phyloP scores from a whole-genome alignment of 2,888 invertebrate genomes.

The Byasa hedistus region DNA sequence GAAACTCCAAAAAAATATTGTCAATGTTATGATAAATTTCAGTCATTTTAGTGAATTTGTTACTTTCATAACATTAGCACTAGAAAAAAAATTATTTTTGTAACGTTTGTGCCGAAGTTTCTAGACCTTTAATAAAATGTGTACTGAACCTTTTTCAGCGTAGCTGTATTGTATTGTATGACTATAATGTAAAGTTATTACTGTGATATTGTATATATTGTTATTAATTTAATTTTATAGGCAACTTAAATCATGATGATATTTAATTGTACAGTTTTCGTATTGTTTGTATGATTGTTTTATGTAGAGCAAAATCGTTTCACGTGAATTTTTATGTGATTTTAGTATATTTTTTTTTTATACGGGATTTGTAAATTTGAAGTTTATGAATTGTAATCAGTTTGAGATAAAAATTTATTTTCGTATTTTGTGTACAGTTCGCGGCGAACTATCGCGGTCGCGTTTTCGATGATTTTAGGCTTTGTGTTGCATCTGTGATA shows the following conservation, averaged over 20 bases:
- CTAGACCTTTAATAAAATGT: no score
- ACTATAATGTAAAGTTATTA: constrained; percentile 32
- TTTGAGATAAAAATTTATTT: constrained; percentile 69
- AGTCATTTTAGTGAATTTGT: no score
- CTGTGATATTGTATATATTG: constrained; percentile 71
- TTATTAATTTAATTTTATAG: constrained; percentile 53
- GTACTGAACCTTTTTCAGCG: neutral
- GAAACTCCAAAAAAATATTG: neutral
- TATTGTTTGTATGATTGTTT: constrained; percentile 25
- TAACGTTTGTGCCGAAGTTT: neutral
- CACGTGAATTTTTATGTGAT: constrained; percentile 34
- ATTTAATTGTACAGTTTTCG: constrained; percentile 49
- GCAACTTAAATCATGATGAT: constrained; percentile 65
- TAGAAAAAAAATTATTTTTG: neutral
- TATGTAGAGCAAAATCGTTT: constrained; percentile 28
- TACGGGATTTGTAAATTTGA: constrained; percentile 63
- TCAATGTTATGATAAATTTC: no score
- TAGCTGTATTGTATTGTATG: constrained; percentile 5
- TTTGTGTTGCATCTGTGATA: constrained; percentile 62
- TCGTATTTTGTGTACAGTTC: constrained; percentile 66
- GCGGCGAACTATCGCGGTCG: constrained; percentile 63
- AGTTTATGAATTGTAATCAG: constrained; percentile 50
- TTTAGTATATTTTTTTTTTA: constrained; percentile 58
- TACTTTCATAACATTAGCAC: no score
- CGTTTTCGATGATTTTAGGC: constrained; percentile 54